phyloP scores from a whole-genome alignment of 2,113 vertebrate species.

The Sakesphorus luctuosus region DNA sequence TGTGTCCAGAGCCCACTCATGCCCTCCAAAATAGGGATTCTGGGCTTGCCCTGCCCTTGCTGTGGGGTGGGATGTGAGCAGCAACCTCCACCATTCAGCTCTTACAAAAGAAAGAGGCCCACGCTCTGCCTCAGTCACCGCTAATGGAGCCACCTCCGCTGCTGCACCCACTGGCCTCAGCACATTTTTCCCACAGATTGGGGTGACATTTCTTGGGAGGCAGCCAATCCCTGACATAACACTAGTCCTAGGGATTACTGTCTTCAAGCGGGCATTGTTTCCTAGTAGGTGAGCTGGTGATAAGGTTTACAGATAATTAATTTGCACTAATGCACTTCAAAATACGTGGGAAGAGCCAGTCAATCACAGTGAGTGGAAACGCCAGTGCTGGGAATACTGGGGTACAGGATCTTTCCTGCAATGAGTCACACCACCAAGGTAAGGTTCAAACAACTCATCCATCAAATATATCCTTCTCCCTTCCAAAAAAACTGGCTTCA shows the following conservation, averaged over 20 bases:
- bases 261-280: background rate
- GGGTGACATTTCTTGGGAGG: background rate
- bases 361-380: background rate
- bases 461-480: background rate
- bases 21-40: background rate
- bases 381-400: background rate
- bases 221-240: background rate
- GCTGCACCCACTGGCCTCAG: background rate
- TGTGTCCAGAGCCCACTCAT: background rate
- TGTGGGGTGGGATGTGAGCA: background rate
- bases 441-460: background rate
- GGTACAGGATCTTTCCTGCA: background rate
- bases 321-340: background rate
- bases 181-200: background rate
- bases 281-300: background rate
- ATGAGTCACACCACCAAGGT: background rate
- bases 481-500: background rate
- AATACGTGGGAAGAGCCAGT: background rate
- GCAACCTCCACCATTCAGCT: background rate
- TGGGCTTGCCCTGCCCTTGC: background rate
- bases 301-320: slow-evolving; percentile 29
- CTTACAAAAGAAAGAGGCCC: background rate
- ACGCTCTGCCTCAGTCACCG: background rate
- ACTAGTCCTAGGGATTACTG: background rate
- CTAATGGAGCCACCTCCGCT: rapidly evolving